phyloP scores from a whole-genome alignment of 2,888 invertebrate genomes.

The Netelia melanura region DNA sequence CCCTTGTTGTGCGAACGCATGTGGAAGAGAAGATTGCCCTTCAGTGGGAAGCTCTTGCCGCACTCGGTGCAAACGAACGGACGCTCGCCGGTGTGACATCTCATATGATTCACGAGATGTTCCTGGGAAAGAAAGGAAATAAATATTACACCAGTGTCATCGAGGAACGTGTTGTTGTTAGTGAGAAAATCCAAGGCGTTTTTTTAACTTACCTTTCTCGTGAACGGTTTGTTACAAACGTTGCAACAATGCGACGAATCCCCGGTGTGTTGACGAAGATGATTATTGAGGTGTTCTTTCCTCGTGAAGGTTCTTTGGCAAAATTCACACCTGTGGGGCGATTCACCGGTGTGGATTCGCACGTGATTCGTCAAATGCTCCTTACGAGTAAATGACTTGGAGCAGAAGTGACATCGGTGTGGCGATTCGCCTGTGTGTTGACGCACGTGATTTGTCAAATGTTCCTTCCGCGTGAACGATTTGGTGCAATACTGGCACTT shows the following conservation, averaged over 20 bases:
- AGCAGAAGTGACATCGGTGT: conserved; percentile 93
- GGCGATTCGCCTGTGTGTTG: conserved; percentile 96
- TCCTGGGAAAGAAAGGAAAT: conserved; percentile 83
- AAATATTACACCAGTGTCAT: background rate
- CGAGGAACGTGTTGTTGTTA: background rate
- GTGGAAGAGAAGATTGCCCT: conserved; percentile 94
- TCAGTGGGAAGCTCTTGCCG: conserved; percentile 94
- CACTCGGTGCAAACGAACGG: conserved; percentile 94
- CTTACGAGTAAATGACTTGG: conserved; percentile 94
- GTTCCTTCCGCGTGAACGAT: conserved; percentile 92
- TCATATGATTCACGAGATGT: conserved; percentile 91
- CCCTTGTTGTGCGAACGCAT: conserved; percentile 94
- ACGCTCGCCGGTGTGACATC: conserved; percentile 91
- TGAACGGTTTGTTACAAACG: conserved; percentile 91
- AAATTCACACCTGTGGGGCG: conserved; percentile 90
- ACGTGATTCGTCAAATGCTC: conserved; percentile 95
- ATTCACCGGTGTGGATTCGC: conserved; percentile 87
- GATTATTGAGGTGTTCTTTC: conserved; percentile 90
- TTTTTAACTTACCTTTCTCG: conserved; percentile 86
- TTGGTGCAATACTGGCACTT: conserved; percentile 92
- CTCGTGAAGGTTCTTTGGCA: conserved; percentile 90
- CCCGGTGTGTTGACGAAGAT: conserved; percentile 90
- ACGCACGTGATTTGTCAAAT: conserved; percentile 93
- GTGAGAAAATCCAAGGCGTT: background rate
- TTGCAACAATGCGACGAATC: conserved; percentile 91